phyloP scores from a whole-genome alignment of 2,113 vertebrate species.

The Tenebrosternarchus preto region DNA sequence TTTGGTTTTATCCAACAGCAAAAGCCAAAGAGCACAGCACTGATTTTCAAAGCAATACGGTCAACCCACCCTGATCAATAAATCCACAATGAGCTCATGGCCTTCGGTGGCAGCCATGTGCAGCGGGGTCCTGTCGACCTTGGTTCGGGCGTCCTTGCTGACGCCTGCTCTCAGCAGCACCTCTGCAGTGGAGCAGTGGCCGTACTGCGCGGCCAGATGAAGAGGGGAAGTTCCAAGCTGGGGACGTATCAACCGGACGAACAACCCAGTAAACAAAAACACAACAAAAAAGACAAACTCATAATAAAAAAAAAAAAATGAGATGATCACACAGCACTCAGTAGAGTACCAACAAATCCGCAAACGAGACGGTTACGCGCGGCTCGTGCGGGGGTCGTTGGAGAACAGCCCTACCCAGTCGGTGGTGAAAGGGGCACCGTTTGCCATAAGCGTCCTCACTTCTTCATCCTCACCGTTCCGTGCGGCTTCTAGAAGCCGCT shows the following conservation, averaged over 20 bases:
- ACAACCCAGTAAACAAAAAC: neutral
- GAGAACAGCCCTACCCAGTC: constrained; percentile 81
- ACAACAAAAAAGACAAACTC: too few species aligned
- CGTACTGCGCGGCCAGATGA: constrained; percentile 88
- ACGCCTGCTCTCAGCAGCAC: constrained; percentile 89
- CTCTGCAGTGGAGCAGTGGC: constrained; percentile 89
- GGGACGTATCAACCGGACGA: neutral
- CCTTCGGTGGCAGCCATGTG: constrained; percentile 92
- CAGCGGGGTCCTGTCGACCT: constrained; percentile 90
- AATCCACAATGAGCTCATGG: constrained; percentile 82
- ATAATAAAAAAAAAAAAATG: too few species aligned
- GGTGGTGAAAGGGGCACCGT: constrained; percentile 90
- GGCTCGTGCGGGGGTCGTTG: neutral
- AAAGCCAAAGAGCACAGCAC: neutral
- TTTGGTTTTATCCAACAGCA: neutral
- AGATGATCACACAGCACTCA: too few species aligned
- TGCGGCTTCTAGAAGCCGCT: constrained; percentile 89
- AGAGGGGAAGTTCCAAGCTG: constrained; percentile 91
- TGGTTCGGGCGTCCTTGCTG: constrained; percentile 91
- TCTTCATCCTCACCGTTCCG: constrained; percentile 90
- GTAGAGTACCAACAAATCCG: neutral
- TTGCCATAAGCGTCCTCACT: constrained; percentile 88
- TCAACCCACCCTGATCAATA: constrained; percentile 82
- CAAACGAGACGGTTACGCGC: neutral
- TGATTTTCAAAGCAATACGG: too few species aligned